Evolutionary conservation across 2,797 vertebrate species (phyloP).

Genomic region (Silurus aristotelis): DNA sequence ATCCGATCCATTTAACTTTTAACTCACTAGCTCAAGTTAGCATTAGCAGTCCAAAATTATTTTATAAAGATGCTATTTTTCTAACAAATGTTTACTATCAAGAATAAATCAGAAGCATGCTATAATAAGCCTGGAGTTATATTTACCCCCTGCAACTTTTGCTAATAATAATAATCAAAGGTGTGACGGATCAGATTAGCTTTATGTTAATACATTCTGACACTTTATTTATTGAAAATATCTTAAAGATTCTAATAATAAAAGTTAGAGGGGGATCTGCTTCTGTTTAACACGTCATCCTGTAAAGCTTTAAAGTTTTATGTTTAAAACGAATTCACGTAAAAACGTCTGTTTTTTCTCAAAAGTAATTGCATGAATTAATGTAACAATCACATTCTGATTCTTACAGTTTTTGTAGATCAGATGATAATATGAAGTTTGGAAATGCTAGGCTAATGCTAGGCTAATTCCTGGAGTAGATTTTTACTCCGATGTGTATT

Average conservation of each 20-base stretch:
- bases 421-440: neutral
- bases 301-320: neutral
- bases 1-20: neutral
- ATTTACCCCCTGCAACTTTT: too few species aligned
- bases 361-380: neutral
- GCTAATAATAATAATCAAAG: neutral
- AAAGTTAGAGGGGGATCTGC: neutral
- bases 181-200: neutral
- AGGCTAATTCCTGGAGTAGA: neutral
- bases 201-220: neutral
- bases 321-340: neutral
- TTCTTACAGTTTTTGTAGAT: neutral
- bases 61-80: slow-evolving; percentile 14
- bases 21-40: neutral
- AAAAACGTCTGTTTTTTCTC: neutral
- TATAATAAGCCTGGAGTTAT: too few species aligned
- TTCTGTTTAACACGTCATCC: neutral
- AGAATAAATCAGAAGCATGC: too few species aligned
- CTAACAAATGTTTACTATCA: neutral
- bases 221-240: neutral
- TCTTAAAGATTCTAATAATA: neutral
- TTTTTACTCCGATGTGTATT: neutral
- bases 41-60: neutral
- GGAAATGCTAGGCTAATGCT: neutral
- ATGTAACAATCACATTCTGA: too few species aligned